Evolutionary conservation across 2,113 vertebrate genomes (phyloP).

Genomic region (Eupsittula cactorum): DNA sequence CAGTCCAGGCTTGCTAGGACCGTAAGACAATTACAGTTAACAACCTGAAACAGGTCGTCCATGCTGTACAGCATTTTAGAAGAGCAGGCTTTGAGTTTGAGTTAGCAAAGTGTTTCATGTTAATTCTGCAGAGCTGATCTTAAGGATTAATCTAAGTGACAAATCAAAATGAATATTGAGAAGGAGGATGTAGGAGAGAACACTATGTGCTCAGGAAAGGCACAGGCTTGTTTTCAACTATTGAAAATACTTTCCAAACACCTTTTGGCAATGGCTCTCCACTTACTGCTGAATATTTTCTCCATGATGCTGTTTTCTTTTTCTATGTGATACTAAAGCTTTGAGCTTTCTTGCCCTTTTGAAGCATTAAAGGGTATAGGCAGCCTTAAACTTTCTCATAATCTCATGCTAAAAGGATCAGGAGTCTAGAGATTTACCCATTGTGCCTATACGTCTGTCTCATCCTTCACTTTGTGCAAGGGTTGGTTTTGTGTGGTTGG

Average conservation of each 20-base stretch:
- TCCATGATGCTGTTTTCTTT: not conserved
- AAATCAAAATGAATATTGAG: not conserved
- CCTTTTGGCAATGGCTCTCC: not conserved
- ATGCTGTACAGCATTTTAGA: not conserved
- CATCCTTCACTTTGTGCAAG: not conserved
- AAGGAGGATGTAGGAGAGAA: not conserved
- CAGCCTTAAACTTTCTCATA: not conserved
- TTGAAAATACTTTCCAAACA: not conserved
- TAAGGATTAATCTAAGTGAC: not conserved
- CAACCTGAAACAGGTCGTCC: not conserved
- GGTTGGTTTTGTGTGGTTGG: not conserved
- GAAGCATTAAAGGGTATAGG: not conserved
- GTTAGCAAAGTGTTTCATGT: not conserved
- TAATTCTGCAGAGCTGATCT: not conserved
- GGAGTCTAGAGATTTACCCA: not conserved
- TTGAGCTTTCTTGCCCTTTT: not conserved
- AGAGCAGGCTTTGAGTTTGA: not conserved
- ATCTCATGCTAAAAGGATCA: not conserved
- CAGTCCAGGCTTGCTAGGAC: not conserved
- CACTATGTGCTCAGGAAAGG: not conserved
- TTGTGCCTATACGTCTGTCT: not conserved
- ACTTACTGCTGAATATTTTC: not conserved
- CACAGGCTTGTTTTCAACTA: not conserved
- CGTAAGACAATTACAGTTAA: not conserved
- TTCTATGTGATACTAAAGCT: not conserved